Base-by-base conservation (phyloP, 2,888 invertebrate species). In the Chalcis sispes region DNA sequence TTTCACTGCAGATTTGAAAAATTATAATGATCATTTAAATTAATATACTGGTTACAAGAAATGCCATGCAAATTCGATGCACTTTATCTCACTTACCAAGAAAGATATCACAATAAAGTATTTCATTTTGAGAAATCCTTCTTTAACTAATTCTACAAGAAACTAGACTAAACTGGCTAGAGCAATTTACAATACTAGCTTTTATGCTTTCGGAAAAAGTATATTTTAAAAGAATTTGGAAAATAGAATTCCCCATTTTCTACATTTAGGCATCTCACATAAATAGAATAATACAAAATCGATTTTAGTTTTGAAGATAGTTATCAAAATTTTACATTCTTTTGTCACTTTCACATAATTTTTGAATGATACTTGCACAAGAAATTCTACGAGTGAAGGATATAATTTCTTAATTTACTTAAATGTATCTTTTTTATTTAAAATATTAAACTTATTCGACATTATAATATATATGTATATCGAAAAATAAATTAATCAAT, bases 201-300 rank as follows among this genome's bases (percentile, higher is more conserved):
- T 67, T 61, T 73, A 73, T 73, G 67, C 67, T 46, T 20, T n/a
- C 13, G n/a, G 40, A 8, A 61, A 15, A 15, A 7, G 40, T 42
- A 27, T 67, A 40, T 50, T 52, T 42, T 29, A 25, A 20, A 52
- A 65, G 64, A 72, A 58, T 27, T 46, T 32, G 27, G 25, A 25
- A 13, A 54, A 13, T 54, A 10, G 15, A 27, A 23, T 42, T 73
- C 32, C 50, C 29, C 25, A 50, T 72, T 50, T 66, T 46, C 61
- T 54, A 25, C 42, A 7, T 42, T 40, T 36, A 29, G 50, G 42
- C 66, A 23, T 18, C 58, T 62, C 66, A 29, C 36, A 32, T 46
- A 25, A 65, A 18, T 64, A 25, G n/a, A 72, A 59, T 58, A 65
- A 59, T 2, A 10, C 29, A 13, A 27, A 59, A 32, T n/a, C 54